Conservation (phyloP, 2,888 invertebrate species). For the Euspilapteryx auroguttella region DNA sequence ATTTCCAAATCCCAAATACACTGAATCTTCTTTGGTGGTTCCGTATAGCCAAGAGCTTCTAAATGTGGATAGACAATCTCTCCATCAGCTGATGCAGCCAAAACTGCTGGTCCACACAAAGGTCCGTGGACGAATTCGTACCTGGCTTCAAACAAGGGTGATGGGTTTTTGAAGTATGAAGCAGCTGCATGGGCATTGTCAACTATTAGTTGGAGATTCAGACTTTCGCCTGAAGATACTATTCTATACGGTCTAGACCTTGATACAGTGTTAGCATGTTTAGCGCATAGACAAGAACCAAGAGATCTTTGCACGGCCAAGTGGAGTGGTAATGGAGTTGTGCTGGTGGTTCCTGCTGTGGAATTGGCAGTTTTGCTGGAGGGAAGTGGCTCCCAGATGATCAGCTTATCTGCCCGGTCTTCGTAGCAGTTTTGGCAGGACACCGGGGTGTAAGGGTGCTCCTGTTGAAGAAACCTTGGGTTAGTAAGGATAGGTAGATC, state of each 20-base stretch:
- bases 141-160: conserved; percentile 81
- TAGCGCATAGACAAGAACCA: conserved; percentile 74
- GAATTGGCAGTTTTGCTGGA: conserved; percentile 24
- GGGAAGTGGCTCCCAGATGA: conserved; percentile 74
- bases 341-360: conserved; percentile 28
- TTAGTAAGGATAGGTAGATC: not conserved
- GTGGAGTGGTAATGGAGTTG: conserved; percentile 57
- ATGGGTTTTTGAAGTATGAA: conserved; percentile 85
- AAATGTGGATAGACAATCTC: conserved; percentile 87
- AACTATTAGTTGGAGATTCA: conserved; percentile 80
- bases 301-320: conserved; percentile 68
- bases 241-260: conserved; percentile 66
- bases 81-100: conserved; percentile 80
- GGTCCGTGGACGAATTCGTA: conserved; percentile 91
- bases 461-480: conserved; percentile 33
- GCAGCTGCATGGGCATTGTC: conserved; percentile 84
- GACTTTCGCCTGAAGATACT: conserved; percentile 77
- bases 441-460: conserved; percentile 75
- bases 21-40: conserved; percentile 69
- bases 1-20: conserved; percentile 84
- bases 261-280: conserved; percentile 60
- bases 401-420: conserved; percentile 81
- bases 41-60: conserved; percentile 73
- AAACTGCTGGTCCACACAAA: conserved; percentile 80
- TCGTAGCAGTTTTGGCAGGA: conserved; percentile 86